phyloP scores from a whole-genome alignment of 2,888 invertebrate species.

The Sinohyriopsis cumingii region DNA sequence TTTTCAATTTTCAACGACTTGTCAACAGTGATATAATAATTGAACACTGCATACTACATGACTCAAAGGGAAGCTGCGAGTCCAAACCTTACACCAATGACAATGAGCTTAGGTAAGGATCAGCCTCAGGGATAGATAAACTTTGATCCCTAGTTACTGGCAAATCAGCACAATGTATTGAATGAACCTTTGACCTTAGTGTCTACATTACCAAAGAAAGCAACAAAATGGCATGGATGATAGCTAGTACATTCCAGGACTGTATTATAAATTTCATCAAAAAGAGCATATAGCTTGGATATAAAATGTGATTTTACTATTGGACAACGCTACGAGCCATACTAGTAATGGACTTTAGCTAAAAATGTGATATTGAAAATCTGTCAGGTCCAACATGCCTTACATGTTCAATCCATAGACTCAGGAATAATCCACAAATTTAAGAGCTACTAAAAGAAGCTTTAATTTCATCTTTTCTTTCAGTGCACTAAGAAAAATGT shows the following conservation, averaged over 20 bases:
- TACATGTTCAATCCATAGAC: constrained; percentile 27
- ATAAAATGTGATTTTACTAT: constrained; percentile 1
- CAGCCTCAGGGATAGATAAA: too few relatives aligned
- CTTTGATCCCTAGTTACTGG: too few relatives aligned
- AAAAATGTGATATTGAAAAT: constrained; percentile 13
- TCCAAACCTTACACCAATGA: too few relatives aligned
- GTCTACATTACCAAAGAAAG: too few relatives aligned
- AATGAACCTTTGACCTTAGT: too few relatives aligned
- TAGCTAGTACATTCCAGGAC: constrained; percentile 6
- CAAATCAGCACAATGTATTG: too few relatives aligned
- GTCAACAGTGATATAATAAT: too few relatives aligned
- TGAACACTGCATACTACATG: too few relatives aligned
- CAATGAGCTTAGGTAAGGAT: too few relatives aligned
- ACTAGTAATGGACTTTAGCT: constrained; percentile 1
- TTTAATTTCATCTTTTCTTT: constrained; percentile 6
- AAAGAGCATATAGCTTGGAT: not conserved
- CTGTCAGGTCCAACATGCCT: constrained; percentile 28
- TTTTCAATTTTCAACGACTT: too few relatives aligned
- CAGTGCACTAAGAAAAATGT: constrained; percentile 9
- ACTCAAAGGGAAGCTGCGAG: too few relatives aligned
- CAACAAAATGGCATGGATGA: too few relatives aligned
- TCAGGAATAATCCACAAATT: constrained; percentile 27
- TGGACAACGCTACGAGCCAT: constrained; percentile 23
- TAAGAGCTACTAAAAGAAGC: constrained; percentile 16
- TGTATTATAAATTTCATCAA: constrained; percentile 7